Conservation (phyloP, 2,888 invertebrate species). For the Automeris io region DNA sequence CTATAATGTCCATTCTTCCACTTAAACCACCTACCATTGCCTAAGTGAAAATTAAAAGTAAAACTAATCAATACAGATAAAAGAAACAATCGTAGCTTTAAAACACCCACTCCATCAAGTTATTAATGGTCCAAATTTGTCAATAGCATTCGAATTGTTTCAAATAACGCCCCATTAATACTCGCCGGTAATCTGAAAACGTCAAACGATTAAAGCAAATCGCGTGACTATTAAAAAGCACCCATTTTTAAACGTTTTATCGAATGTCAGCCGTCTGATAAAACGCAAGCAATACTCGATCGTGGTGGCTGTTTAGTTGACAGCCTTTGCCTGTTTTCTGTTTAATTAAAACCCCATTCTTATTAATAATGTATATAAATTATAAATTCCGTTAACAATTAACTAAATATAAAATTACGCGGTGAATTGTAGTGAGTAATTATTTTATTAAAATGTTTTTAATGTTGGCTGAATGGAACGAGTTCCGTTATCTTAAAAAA, state of each 20-base stretch:
- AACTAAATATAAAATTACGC: not conserved
- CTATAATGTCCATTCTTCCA: constrained; percentile 9
- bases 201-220: constrained; percentile 59
- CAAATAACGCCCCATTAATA: constrained; percentile 50
- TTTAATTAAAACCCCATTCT: not conserved
- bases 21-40: constrained; percentile 14
- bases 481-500: not conserved
- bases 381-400: not conserved
- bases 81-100: constrained; percentile 41
- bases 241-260: constrained; percentile 64
- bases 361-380: too few species aligned
- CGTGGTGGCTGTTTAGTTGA: constrained; percentile 13
- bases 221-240: constrained; percentile 63
- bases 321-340: constrained; percentile 1
- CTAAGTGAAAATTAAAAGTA: constrained; percentile 21
- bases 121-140: constrained; percentile 59
- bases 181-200: constrained; percentile 48
- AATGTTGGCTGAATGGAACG: not conserved
- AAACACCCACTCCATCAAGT: constrained; percentile 32
- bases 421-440: not conserved
- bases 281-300: constrained; percentile 6
- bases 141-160: constrained; percentile 54
- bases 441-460: not conserved
- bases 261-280: constrained; percentile 39
- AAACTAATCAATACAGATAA: constrained; percentile 31